Conservation (phyloP, 1,140 invertebrate species). For the Argopecten irradians region DNA sequence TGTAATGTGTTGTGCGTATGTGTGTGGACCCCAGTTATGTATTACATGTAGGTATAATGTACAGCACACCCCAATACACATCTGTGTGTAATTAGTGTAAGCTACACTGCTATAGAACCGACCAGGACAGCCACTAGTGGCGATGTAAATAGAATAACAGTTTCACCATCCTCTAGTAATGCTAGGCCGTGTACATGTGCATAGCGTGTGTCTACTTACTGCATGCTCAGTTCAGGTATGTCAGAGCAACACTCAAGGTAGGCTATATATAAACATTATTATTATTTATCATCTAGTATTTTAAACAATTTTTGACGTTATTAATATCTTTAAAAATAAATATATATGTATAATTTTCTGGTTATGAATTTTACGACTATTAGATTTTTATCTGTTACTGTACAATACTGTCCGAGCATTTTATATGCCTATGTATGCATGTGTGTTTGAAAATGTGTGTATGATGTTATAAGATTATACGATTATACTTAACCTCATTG, state of each 20-base stretch:
- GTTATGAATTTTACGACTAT: no score
- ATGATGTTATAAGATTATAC: no score
- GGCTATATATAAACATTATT: neutral
- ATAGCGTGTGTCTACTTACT: neutral
- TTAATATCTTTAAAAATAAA: neutral
- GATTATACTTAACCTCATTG: no score
- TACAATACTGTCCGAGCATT: neutral
- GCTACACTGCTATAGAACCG: neutral
- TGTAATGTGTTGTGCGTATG: neutral
- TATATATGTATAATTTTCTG: neutral
- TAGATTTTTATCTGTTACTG: no score
- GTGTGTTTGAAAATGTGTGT: no score
- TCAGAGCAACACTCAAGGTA: neutral
- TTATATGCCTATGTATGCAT: no score
- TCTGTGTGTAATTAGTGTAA: constrained; percentile 10
- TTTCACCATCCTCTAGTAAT: neutral
- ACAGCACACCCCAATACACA: neutral
- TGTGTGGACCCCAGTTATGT: neutral
- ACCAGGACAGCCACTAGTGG: constrained; percentile 2
- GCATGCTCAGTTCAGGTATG: neutral
- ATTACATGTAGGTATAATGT: neutral
- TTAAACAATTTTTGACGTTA: neutral
- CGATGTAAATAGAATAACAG: constrained; percentile 4
- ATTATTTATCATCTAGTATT: neutral
- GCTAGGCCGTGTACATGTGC: constrained; percentile 6